These are phyloP conservation scores for Cirrhinus mrigala DNA, from an alignment of 2,797 vertebrate species.

Conservation along the genomic window DNA sequence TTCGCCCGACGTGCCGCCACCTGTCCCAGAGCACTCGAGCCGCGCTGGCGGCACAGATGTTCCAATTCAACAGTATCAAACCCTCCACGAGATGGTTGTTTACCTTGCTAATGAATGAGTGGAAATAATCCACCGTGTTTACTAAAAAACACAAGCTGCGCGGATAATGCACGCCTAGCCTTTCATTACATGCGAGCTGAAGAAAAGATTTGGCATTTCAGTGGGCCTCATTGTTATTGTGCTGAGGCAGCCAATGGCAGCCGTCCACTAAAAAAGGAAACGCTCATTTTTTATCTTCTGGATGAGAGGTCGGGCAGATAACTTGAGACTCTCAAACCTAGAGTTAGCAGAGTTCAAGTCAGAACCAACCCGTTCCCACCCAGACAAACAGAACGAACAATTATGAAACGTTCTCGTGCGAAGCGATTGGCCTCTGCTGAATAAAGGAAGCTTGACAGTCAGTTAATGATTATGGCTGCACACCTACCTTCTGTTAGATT, in stretches of 20 bases:
- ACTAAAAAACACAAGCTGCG: slow-evolving; percentile 65
- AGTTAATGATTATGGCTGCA: slow-evolving; percentile 67
- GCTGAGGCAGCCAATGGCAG: slow-evolving; percentile 33
- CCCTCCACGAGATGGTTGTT: slow-evolving; percentile 71
- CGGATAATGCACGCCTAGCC: slow-evolving; percentile 67
- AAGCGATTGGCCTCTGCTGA: slow-evolving; percentile 50
- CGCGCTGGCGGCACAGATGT: slow-evolving; percentile 67
- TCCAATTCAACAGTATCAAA: slow-evolving; percentile 63
- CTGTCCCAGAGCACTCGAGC: slow-evolving; percentile 59
- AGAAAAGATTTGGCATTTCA: slow-evolving; percentile 71
- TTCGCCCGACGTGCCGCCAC: slow-evolving; percentile 67
- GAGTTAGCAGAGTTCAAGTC: slow-evolving; percentile 27
- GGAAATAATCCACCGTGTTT: slow-evolving; percentile 70
- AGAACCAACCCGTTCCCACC: slow-evolving; percentile 68
- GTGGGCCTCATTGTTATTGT: slow-evolving; percentile 68
- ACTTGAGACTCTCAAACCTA: slow-evolving; percentile 16
- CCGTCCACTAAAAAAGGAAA: slow-evolving; percentile 52
- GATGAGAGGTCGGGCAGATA: slow-evolving; percentile 71
- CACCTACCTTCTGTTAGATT: slow-evolving; percentile 43
- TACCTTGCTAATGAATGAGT: slow-evolving; percentile 70
- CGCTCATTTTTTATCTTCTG: slow-evolving; percentile 60
- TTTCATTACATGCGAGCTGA: slow-evolving; percentile 69
- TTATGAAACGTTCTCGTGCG: slow-evolving; percentile 67
- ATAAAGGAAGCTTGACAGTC: slow-evolving; percentile 63
- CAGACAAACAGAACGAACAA: slow-evolving; percentile 69